phyloP scores from a whole-genome alignment of 1,140 invertebrate genomes.

The Euura lappo region DNA sequence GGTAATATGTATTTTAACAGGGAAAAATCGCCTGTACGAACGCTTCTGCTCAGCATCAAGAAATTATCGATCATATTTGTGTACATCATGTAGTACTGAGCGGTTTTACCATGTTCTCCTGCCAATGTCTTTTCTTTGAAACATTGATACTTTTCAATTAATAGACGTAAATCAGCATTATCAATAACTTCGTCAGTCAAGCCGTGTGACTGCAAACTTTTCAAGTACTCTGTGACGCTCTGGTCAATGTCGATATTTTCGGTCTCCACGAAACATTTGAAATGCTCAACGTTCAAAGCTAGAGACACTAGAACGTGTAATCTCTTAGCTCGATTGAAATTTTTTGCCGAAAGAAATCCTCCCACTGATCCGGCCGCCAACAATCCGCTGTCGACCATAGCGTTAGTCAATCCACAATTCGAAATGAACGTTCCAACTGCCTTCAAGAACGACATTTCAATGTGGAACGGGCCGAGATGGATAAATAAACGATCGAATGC shows the following conservation, averaged over 20 bases:
- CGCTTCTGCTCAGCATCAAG: no score
- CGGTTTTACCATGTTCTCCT: no score
- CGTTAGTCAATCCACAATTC: constrained; percentile 43
- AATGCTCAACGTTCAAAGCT: constrained; percentile 35
- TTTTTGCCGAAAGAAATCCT: constrained; percentile 48
- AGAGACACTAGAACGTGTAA: constrained; percentile 38
- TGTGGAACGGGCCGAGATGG: constrained; percentile 46
- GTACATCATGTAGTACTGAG: no score
- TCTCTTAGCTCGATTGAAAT: constrained; percentile 49
- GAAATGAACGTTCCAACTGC: constrained; percentile 41
- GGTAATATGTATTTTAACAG: not conserved
- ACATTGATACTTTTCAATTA: no score
- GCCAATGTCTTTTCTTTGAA: no score
- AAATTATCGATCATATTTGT: no score
- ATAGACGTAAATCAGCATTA: no score
- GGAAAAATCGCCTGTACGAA: not conserved
- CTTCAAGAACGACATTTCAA: constrained; percentile 49
- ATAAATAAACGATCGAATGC: constrained; percentile 38
- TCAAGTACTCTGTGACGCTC: not conserved
- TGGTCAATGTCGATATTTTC: not conserved
- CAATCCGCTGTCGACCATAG: constrained; percentile 42
- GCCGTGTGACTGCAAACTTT: constrained; percentile 25
- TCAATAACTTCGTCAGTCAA: constrained; percentile 11
- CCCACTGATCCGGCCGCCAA: constrained; percentile 39
- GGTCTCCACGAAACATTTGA: constrained; percentile 28